Base-by-base conservation (phyloP, 2,113 vertebrate species). In the Panthera uncia region DNA sequence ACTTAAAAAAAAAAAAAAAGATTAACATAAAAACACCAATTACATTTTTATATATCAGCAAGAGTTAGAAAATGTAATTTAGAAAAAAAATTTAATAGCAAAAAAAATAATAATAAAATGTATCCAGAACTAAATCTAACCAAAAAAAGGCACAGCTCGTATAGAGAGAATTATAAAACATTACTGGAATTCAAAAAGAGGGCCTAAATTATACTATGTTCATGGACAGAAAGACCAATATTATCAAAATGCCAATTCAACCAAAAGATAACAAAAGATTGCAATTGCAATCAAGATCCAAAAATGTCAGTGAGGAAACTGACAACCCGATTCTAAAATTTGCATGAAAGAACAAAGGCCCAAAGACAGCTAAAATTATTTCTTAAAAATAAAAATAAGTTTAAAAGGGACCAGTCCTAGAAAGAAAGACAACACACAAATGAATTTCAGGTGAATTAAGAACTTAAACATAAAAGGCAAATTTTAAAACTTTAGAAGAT, bases 101-200 rank as follows among this genome's bases (percentile, higher is more conserved):
- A 80, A 33, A 73, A 88, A 83, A 45, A 45, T 45, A 45, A 45
- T 8, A 89, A 50, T 13, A 63, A 92, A 94, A 74, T 69, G 33
- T 74, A 89, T 14, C 45, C 69, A 78, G 5, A 41, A 94, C 76
- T 69, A 91, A 91, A 95, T 85, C 81, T 86, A 69, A 84, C 19
- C 91, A 63, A 71, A 63, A 71, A 82, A 85, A 55, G 29, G 57
- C 18, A 97, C 88, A 7, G n/a, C 6, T 95, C 36, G n/a, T n/a
- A 6, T 38, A 23, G 19, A 89, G 5, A 73, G 92, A 94, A 92
- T 81, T 81, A 93, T 88, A 81, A 88, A 94, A 57, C 36, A 91
- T 90, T 57, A 86, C 2, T 61, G 14, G 63, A 93, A 87, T 45
- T 80, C 38, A 83, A 33, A 78, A 52, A 86, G 41, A 94, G 79